A percentile compares a stretch with the other conserved stretches of the same genome.
These are phyloP conservation scores for Heliothis subflexa DNA, from an alignment of 1,140 invertebrate genomes.

Conservation along the genomic window DNA sequence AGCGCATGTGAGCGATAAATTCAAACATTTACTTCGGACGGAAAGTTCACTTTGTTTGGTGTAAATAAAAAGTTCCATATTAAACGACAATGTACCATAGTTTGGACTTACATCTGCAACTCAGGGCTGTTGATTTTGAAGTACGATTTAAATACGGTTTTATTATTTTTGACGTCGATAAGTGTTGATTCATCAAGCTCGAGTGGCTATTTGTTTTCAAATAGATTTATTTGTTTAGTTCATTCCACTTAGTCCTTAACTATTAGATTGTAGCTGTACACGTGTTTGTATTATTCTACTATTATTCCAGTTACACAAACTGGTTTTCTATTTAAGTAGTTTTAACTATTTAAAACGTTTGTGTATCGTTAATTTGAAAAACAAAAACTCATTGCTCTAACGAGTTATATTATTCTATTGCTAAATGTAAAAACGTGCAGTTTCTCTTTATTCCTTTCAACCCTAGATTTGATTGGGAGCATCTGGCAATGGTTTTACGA, in stretches of 20 bases:
- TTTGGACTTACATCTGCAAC: conserved; percentile 43
- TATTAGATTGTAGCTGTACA: conserved; percentile 19
- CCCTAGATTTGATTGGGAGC: conserved; percentile 73
- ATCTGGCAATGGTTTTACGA: conserved; percentile 68
- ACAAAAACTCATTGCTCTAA: background rate
- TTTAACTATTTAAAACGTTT: background rate
- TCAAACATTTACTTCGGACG: conserved; percentile 70
- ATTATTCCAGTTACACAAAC: background rate
- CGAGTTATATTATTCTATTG: too few relatives aligned
- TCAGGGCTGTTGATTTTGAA: conserved; percentile 39
- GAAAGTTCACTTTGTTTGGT: conserved; percentile 75
- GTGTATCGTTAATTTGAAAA: background rate
- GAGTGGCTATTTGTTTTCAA: conserved; percentile 30
- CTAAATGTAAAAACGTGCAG: background rate
- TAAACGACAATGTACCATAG: conserved; percentile 64
- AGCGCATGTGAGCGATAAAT: conserved; percentile 73
- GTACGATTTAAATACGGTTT: conserved; percentile 25
- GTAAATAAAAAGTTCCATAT: conserved; percentile 78
- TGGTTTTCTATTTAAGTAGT: background rate
- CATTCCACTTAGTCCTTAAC: conserved; percentile 13
- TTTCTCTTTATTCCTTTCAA: background rate
- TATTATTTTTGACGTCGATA: conserved; percentile 24
- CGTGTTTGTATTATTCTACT: conserved; percentile 11
- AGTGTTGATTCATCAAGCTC: conserved; percentile 29
- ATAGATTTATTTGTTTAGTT: conserved; percentile 38